Conservation (phyloP, 1,140 invertebrate species). For the Bombus vancouverensis region DNA sequence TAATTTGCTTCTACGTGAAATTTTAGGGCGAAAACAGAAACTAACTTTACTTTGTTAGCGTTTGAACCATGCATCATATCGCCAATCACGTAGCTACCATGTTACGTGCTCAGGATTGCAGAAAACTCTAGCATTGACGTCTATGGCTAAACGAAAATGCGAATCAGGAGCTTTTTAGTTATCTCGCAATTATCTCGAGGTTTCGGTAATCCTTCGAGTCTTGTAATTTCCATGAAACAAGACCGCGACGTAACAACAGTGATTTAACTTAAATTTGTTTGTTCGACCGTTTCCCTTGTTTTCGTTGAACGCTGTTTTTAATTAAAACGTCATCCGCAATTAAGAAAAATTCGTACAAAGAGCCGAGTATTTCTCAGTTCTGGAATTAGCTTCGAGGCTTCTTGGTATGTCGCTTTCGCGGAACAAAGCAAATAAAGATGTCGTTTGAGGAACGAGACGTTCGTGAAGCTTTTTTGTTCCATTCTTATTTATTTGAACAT, state of each 20-base stretch:
- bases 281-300: too few relatives aligned
- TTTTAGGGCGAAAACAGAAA: slow-evolving; percentile 7
- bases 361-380: not conserved
- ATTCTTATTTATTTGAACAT: not conserved
- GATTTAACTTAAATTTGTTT: slow-evolving; percentile 25
- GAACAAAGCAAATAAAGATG: not conserved
- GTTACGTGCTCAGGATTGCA: not conserved
- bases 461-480: not conserved
- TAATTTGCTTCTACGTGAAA: slow-evolving; percentile 4
- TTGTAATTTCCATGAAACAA: slow-evolving; percentile 22
- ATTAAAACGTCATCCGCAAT: slow-evolving; percentile 7
- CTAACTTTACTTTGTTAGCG: not conserved
- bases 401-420: not conserved
- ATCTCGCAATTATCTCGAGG: slow-evolving; percentile 32
- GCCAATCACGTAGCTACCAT: too few relatives aligned
- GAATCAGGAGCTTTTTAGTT: slow-evolving; percentile 35
- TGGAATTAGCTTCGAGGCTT: not conserved
- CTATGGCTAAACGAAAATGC: slow-evolving; percentile 31
- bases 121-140: not conserved
- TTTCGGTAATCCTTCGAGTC: not conserved
- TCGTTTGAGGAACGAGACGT: not conserved
- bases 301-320: not conserved
- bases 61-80: not conserved
- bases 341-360: not conserved
- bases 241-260: not conserved